These are phyloP conservation scores for Chamaea fasciata DNA, from an alignment of 2,113 vertebrate species.

Conservation along the genomic window DNA sequence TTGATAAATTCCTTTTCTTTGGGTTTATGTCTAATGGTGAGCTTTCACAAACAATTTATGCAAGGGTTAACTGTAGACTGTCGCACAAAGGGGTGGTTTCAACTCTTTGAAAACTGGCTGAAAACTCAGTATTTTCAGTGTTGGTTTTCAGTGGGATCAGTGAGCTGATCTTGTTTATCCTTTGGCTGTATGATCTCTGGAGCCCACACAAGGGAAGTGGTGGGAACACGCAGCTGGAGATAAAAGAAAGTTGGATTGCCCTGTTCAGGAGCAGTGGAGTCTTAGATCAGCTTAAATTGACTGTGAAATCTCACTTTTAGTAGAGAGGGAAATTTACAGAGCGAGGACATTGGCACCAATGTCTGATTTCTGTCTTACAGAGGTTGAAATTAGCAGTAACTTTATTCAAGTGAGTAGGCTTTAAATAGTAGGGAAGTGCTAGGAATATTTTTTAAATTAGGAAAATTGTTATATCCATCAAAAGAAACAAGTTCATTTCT, in stretches of 20 bases:
- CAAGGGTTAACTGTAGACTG: neutral
- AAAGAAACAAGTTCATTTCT: neutral
- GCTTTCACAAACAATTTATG: neutral
- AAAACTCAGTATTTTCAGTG: neutral
- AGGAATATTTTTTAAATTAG: neutral
- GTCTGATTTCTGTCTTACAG: neutral
- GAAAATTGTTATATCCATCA: neutral
- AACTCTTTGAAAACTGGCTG: neutral
- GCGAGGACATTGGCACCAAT: neutral
- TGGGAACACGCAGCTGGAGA: conserved; percentile 55
- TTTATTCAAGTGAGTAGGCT: neutral
- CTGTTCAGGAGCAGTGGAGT: conserved; percentile 48
- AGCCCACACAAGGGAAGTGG: conserved; percentile 57
- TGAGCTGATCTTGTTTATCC: conserved; percentile 59
- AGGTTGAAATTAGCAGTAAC: neutral
- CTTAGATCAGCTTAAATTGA: conserved; percentile 66
- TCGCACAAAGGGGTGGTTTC: neutral
- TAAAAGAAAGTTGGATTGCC: conserved; percentile 62
- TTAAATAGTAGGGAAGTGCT: neutral
- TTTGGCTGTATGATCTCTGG: conserved; percentile 26
- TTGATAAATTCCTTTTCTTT: neutral
- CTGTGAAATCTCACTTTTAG: conserved; percentile 63
- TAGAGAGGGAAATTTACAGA: conserved; percentile 13
- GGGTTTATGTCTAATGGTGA: neutral
- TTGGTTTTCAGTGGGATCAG: conserved; percentile 32